A percentile compares a stretch with the other conserved stretches of the same genome.
phyloP scores from a whole-genome alignment of 2,888 invertebrate species.

The Philereme vetulata region DNA sequence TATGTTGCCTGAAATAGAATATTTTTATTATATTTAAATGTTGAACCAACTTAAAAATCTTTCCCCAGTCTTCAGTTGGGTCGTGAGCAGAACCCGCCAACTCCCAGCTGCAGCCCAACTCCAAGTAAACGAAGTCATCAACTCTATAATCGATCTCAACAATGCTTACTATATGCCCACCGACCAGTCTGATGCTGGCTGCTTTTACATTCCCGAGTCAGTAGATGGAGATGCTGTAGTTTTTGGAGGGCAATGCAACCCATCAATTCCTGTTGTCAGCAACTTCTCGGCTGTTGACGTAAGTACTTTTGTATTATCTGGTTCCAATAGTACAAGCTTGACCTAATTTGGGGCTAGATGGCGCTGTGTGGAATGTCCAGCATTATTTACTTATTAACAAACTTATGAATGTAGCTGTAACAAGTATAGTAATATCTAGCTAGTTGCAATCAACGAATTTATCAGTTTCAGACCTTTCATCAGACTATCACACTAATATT shows the following conservation, averaged over 20 bases:
- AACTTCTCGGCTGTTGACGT: constrained; percentile 53
- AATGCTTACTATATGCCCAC: constrained; percentile 47
- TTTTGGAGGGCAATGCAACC: constrained; percentile 58
- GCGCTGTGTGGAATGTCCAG: no score
- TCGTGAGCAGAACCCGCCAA: constrained; percentile 57
- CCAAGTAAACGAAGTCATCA: constrained; percentile 50
- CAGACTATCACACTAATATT: no score
- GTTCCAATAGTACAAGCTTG: no score
- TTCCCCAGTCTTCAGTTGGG: constrained; percentile 70
- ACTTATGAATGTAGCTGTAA: no score
- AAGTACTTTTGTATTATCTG: constrained; percentile 24
- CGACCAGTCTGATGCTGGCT: constrained; percentile 50
- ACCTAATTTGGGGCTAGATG: no score
- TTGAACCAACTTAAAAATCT: background rate
- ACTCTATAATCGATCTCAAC: constrained; percentile 52
- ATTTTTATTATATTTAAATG: no score
- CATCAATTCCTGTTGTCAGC: constrained; percentile 47
- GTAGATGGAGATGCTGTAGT: constrained; percentile 44
- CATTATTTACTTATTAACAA: no score
- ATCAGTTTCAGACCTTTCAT: no score
- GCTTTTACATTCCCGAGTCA: constrained; percentile 58
- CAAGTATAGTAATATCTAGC: no score
- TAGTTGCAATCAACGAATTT: no score
- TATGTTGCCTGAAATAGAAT: no score
- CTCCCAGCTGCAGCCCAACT: constrained; percentile 41